Evolutionary conservation across 2,113 vertebrate genomes (phyloP).

Genomic region (Noctilio leporinus): DNA sequence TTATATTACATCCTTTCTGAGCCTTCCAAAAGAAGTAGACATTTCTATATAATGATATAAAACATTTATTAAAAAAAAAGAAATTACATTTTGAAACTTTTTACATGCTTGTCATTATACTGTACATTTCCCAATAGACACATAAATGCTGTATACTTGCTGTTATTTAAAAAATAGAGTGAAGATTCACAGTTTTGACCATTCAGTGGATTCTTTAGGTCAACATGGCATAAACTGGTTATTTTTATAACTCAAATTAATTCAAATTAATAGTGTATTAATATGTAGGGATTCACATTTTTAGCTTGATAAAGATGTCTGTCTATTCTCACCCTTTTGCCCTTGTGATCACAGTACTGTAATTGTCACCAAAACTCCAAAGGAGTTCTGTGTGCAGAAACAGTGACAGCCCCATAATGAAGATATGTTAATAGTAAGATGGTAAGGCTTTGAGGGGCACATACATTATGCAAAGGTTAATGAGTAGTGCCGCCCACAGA

Average conservation of each 20-base stretch:
- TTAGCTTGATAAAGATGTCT: not conserved
- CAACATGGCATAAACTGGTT: not conserved
- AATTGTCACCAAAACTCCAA: not conserved
- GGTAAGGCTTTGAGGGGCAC: not conserved
- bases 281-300: not conserved
- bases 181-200: not conserved
- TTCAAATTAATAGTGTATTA: not conserved
- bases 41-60: not conserved
- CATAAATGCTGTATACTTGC: not conserved
- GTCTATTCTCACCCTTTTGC: not conserved
- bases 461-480: conserved; percentile 42
- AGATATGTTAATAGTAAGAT: conserved; percentile 28
- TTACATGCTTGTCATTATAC: not conserved
- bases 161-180: not conserved
- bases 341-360: not conserved
- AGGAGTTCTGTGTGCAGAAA: not conserved
- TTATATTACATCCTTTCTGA: not conserved
- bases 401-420: not conserved
- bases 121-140: not conserved
- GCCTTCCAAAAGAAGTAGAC: not conserved
- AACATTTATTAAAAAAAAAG: not conserved
- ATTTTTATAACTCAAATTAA: not conserved
- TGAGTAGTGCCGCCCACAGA: not conserved
- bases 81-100: not conserved
- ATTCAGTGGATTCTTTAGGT: not conserved